Percentiles rank a stretch among this genome's conserved stretches.
These are phyloP conservation scores for Dasysyrphus albostriatus DNA, from an alignment of 2,888 invertebrate species.

Conservation along the genomic window DNA sequence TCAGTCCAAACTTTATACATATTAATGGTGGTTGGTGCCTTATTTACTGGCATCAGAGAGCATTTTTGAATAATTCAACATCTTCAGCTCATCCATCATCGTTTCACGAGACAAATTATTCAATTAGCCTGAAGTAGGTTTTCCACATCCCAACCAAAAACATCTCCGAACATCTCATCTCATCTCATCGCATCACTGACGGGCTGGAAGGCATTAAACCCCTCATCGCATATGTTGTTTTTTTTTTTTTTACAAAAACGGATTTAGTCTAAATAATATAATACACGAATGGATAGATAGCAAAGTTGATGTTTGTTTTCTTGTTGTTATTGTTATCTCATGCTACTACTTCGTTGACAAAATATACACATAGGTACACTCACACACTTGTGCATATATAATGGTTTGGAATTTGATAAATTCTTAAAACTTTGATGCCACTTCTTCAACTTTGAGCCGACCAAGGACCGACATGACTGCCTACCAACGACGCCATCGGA, in stretches of 20 bases:
- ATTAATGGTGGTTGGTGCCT: neutral
- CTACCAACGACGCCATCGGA: neutral
- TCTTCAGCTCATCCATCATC: slow-evolving; percentile 40
- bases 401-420: slow-evolving; percentile 7
- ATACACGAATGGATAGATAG: neutral
- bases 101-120: slow-evolving; percentile 38
- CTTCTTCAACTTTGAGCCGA: slow-evolving; percentile 7
- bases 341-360: neutral
- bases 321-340: neutral
- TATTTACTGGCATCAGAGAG: neutral
- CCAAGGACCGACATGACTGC: neutral
- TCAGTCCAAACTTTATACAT: neutral
- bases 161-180: neutral
- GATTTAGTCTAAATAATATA: neutral
- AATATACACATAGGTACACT: neutral
- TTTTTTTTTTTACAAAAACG: neutral
- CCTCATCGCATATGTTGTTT: slow-evolving; percentile 12
- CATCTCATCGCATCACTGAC: neutral
- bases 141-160: neutral
- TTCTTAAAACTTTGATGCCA: slow-evolving; percentile 5
- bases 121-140: slow-evolving; percentile 30
- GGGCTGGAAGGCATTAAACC: neutral
- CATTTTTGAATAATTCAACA: slow-evolving; percentile 29
- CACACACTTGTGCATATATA: neutral
- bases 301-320: neutral